phyloP scores from a whole-genome alignment of 2,797 vertebrate genomes.

The Gobio occitaniae region DNA sequence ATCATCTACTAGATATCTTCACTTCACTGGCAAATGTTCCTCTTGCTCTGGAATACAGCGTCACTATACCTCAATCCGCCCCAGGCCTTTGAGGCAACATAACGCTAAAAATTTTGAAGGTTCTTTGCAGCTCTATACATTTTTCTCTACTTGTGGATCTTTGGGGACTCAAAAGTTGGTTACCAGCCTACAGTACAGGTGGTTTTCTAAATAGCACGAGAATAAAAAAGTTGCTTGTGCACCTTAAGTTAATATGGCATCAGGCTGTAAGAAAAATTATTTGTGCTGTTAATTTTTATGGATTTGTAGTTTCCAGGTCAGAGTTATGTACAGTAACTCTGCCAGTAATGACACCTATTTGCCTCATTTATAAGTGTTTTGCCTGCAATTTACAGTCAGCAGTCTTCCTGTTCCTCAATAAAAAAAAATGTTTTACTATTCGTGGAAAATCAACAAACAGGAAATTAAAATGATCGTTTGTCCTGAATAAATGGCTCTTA shows the following conservation, averaged over 20 bases:
- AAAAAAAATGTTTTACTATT: background rate
- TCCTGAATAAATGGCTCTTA: background rate
- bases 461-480: background rate
- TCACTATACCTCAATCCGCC: background rate
- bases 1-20: conserved; percentile 20
- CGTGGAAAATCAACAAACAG: background rate
- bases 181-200: background rate
- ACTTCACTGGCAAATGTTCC: background rate
- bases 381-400: background rate
- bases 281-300: background rate
- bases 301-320: background rate
- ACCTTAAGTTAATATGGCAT: background rate
- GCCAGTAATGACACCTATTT: background rate
- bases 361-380: background rate
- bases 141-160: background rate
- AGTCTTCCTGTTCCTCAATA: background rate
- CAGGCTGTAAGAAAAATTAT: background rate
- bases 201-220: background rate
- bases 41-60: background rate
- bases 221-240: background rate
- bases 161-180: background rate
- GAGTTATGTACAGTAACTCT: background rate
- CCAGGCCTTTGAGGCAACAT: background rate
- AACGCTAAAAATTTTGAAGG: background rate
- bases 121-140: background rate